Base-by-base conservation (phyloP, 2,888 invertebrate species). In the Chaitophorus viminalis region DNA sequence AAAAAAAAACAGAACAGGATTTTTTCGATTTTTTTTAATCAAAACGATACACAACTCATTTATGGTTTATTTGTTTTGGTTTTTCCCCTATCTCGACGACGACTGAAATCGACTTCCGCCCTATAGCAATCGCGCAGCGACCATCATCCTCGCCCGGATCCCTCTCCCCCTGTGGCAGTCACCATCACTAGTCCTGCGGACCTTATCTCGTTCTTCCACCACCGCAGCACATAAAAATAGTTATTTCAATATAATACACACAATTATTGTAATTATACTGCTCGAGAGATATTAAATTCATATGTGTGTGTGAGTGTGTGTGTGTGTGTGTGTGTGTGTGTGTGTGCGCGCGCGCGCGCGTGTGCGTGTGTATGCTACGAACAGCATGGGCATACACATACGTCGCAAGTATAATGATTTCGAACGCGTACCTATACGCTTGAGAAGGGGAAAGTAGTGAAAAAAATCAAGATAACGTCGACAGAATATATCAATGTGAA, bases 131-230 rank as follows among this genome's bases (percentile, higher is more conserved):
- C n/a, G 65, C 6, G 21, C 60, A 21, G 6, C 21, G 21, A 25
- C 21, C 60, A 21, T 18, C 60, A 4, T 17, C 33, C 4, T 31
- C 33, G 78, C 33, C 36, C 60, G 78, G 52, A 65, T 65, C n/a
- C 18, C 11, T 3, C 46, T n/a, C 60, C n/a, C 33, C 36, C 60
- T 33, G 78, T 60, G n/a, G 78, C 60, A 36, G 5, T 33, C 5
- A 6, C 33, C 33, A 4, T 79, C 78, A 79, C 68, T 79, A 31
- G n/a, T 36, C 36, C 79, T 60, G 25, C 60, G 60, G 39, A 79
- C 79, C 39, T 79, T 79, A 65, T 79, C 65, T 65, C 36, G 18
- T 52, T 17, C 17, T 9, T 60, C 79, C n/a, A 8, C 54, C 36
- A 18, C 65, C 79, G 29, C 31, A 25, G 11, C 17, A 65, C n/a